Conservation (phyloP, 1,140 invertebrate species). For the Drosophila azteca region DNA sequence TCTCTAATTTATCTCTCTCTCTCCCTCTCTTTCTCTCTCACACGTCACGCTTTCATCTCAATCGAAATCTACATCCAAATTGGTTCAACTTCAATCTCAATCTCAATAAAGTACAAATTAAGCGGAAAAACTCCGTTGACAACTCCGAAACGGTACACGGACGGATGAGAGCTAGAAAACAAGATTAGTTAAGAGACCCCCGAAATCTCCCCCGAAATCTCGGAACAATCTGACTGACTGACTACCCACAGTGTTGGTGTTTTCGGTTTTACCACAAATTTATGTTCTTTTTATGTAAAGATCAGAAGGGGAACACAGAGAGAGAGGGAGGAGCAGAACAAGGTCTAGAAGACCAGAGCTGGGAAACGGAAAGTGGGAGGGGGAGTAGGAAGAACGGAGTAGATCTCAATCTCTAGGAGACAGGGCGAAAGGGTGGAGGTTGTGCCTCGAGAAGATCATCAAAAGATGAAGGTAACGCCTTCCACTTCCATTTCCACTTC, state of each 20-base stretch:
- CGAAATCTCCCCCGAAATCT: slow-evolving; percentile 23
- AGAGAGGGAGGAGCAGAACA: too few relatives aligned
- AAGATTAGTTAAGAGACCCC: not conserved
- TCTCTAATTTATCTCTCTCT: not conserved
- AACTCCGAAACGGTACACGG: slow-evolving; percentile 12
- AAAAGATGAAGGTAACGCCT: slow-evolving; percentile 6
- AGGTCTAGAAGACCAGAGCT: too few relatives aligned
- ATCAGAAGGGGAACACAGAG: too few relatives aligned
- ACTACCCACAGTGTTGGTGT: slow-evolving; percentile 5
- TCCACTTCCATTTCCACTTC: not conserved
- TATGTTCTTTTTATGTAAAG: slow-evolving; percentile 26
- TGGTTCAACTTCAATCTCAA: not conserved
- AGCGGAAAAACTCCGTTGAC: slow-evolving; percentile 26
- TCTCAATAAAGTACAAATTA: slow-evolving; percentile 42
- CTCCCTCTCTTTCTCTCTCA: not conserved
- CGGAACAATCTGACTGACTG: slow-evolving; percentile 10
- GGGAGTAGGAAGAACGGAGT: not conserved
- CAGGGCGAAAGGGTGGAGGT: too few relatives aligned
- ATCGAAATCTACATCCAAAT: slow-evolving; percentile 1
- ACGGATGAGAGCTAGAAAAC: not conserved
- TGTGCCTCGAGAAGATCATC: slow-evolving; percentile 4
- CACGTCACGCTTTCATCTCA: slow-evolving; percentile 28
- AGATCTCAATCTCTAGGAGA: too few relatives aligned
- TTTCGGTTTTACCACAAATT: slow-evolving; percentile 2
- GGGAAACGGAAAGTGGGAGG: too few relatives aligned